Evolutionary conservation across 2,797 vertebrate genomes (phyloP).

Genomic region (Vipera latastei): DNA sequence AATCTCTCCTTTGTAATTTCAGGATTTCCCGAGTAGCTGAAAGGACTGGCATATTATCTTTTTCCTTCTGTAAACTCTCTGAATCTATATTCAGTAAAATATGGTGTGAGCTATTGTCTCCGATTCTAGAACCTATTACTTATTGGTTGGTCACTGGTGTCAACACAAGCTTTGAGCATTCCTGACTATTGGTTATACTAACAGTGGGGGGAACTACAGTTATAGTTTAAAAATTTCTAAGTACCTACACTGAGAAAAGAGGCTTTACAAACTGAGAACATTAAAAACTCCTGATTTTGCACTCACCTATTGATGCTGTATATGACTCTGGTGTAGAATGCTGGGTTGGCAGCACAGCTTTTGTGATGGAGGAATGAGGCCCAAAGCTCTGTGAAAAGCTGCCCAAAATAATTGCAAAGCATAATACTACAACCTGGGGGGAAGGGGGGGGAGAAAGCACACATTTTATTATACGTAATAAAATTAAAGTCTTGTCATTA

Average conservation of each 20-base stretch:
- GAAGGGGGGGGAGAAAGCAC: neutral
- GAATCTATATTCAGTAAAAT: neutral
- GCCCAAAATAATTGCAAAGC: conserved; percentile 89
- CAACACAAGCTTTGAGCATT: neutral
- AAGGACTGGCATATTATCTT: neutral
- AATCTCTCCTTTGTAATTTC: neutral
- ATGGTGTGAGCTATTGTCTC: neutral
- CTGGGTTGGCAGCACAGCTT: conserved; percentile 78
- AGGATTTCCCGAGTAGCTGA: neutral
- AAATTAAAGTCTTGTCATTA: neutral
- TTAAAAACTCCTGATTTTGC: neutral
- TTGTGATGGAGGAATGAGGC: conserved; percentile 81
- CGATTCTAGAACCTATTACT: neutral
- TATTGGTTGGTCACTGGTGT: neutral
- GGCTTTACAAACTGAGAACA: neutral
- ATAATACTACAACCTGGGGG: conserved; percentile 86
- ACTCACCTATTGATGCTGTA: conserved; percentile 80
- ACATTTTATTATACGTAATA: neutral
- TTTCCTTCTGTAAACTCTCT: neutral
- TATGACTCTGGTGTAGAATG: conserved; percentile 83
- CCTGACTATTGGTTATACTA: neutral
- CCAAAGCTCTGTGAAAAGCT: conserved; percentile 86
- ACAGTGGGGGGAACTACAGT: no score
- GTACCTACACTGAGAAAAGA: neutral
- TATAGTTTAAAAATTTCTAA: no score